phyloP scores from a whole-genome alignment of 2,888 invertebrate species.

The Charanyca ferruginea region DNA sequence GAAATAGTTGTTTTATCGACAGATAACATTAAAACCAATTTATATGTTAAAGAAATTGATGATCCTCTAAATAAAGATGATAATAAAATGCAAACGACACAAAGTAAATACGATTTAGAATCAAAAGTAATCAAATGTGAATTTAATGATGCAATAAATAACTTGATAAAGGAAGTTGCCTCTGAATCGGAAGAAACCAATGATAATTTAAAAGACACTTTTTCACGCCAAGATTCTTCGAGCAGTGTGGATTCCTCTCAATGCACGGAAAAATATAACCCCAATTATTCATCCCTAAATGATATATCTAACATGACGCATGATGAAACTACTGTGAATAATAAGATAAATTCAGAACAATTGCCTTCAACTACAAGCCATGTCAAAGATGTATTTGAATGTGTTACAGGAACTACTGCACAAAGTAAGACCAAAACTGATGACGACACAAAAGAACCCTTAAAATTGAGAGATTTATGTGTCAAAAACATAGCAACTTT shows the following conservation, averaged over 20 bases:
- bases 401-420: conserved; percentile 78
- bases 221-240: conserved; percentile 91
- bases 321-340: conserved; percentile 78
- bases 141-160: conserved; percentile 87
- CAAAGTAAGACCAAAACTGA: conserved; percentile 60
- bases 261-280: conserved; percentile 93
- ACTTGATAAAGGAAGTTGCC: conserved; percentile 85
- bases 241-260: conserved; percentile 93
- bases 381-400: conserved; percentile 86
- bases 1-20: conserved; percentile 85
- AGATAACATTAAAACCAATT: conserved; percentile 82
- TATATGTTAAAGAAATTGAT: conserved; percentile 83
- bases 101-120: conserved; percentile 78
- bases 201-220: conserved; percentile 75
- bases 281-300: conserved; percentile 91
- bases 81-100: conserved; percentile 48
- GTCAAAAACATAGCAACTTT: conserved; percentile 92
- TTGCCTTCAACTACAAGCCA: conserved; percentile 72
- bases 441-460: conserved; percentile 76
- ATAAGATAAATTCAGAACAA: conserved; percentile 65
- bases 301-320: conserved; percentile 91
- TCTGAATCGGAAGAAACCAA: conserved; percentile 80
- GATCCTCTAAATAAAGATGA: conserved; percentile 43
- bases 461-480: conserved; percentile 92
- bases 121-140: conserved; percentile 87